Percentiles rank a stretch among this genome's conserved stretches.
Evolutionary conservation across 2,888 invertebrate genomes (phyloP).

Genomic region (Caenorhabditis doughertyi): DNA sequence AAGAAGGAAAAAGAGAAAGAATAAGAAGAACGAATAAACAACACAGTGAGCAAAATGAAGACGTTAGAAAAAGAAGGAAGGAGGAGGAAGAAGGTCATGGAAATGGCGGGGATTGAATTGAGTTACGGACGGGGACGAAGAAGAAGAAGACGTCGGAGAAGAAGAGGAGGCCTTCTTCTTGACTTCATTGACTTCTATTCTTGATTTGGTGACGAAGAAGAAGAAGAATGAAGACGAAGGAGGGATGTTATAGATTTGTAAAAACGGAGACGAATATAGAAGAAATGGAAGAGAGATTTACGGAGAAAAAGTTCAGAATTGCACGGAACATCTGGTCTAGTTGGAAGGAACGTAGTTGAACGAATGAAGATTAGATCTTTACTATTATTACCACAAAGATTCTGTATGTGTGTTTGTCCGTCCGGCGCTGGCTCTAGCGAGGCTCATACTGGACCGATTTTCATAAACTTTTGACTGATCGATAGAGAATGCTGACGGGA

Average conservation of each 20-base stretch:
- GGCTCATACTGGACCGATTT: no score
- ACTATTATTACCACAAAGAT: no score
- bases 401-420: no score
- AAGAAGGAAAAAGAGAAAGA: slow-evolving; percentile 20
- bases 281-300: background rate
- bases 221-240: slow-evolving; percentile 21
- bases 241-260: slow-evolving; percentile 19
- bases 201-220: slow-evolving; percentile 46
- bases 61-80: slow-evolving; percentile 24
- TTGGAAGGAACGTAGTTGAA: no score
- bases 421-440: no score
- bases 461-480: background rate
- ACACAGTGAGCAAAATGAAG: slow-evolving; percentile 41
- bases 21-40: slow-evolving; percentile 36
- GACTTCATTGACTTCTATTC: slow-evolving; percentile 49
- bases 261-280: slow-evolving; percentile 19
- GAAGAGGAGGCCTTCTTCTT: slow-evolving; percentile 6
- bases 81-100: slow-evolving; percentile 39
- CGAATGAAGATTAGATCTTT: no score
- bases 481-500: no score
- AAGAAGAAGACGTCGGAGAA: slow-evolving; percentile 33
- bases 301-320: slow-evolving; percentile 13
- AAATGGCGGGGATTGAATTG: slow-evolving; percentile 36
- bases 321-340: slow-evolving; percentile 14
- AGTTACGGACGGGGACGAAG: slow-evolving; percentile 35